Base-by-base conservation (phyloP, 2,888 invertebrate genomes). In the Cetonia aurata region DNA sequence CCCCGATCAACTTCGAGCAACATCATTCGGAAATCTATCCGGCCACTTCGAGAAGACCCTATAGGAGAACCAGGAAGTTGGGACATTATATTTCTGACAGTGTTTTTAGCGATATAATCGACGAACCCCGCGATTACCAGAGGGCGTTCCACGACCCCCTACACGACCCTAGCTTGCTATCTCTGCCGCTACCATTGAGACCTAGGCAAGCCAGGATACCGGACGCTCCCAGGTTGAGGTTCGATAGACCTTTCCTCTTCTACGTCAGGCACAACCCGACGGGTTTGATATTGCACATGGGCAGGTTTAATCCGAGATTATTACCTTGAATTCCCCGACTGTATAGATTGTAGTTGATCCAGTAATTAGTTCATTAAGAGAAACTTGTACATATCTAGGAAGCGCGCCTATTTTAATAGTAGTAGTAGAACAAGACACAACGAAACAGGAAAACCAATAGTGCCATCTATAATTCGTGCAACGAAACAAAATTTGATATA, bases 221-320 rank as follows among this genome's bases (percentile, higher is more conserved):
- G 0, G 90, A 93, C 60, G 86, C 87, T 15, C 93, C 92, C 4
- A 87, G 95, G 80, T 86, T 96, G 80, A 90, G 93, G 78, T 92
- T 95, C 81, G 95, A 96, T 79, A 88, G 95, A 80, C 96, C 96
- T 0, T 96, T 96, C 87, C 86, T 96, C 31, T 96, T 93, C 83
- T 93, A 95, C 77, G 93, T 96, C 12, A 88, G 96, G 80, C 96
- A 96, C 84, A 96, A 96, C 84, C 96, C 95, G 0, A 93, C 95
- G n/a, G 96, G 96, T 72, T 89, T 96, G 86, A 93, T 96, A 79
- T 86, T 96, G 65, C 94, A 94, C 82, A 93, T 95, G 87, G 96
- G 96, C 50, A 88, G 95, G 81, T 95, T 94, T 86, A 95, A 94
- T 84, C 95, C 94, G 50, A 90, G 93, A 85, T 88, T 94, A 81